phyloP scores from a whole-genome alignment of 2,797 vertebrate genomes.

The Halcyon badia region DNA sequence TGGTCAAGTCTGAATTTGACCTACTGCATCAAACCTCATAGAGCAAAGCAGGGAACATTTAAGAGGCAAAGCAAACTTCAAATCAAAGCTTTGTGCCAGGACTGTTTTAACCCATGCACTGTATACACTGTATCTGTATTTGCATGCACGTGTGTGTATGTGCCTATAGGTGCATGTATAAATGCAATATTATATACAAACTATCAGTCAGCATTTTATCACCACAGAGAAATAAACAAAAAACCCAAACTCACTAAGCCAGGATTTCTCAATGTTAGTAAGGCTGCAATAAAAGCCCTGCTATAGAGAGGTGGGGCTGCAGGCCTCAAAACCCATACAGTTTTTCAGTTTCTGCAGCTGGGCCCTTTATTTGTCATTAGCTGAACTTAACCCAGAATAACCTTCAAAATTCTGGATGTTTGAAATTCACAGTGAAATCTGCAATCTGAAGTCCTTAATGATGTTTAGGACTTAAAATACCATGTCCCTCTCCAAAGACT shows the following conservation, averaged over 20 bases:
- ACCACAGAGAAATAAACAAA: slow-evolving; percentile 17
- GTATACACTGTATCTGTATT: neutral
- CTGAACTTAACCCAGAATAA: neutral
- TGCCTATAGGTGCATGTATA: neutral
- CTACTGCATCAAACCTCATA: neutral
- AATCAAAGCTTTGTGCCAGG: neutral
- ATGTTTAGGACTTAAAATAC: neutral
- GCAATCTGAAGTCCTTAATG: neutral
- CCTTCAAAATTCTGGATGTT: neutral
- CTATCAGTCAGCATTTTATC: neutral
- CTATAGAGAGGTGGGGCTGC: neutral
- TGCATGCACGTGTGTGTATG: rapidly evolving
- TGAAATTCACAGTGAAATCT: neutral
- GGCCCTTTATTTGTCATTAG: neutral
- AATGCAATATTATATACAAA: neutral
- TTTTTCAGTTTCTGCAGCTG: neutral
- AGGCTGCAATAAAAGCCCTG: neutral
- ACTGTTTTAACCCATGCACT: neutral
- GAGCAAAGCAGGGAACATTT: neutral
- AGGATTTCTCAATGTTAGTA: neutral
- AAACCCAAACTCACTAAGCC: neutral
- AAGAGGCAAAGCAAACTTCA: neutral
- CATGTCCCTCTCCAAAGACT: neutral
- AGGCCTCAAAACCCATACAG: neutral
- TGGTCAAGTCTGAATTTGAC: neutral